These are phyloP conservation scores for Schizaphis graminum DNA, from an alignment of 2,888 invertebrate genomes.

Conservation along the genomic window DNA sequence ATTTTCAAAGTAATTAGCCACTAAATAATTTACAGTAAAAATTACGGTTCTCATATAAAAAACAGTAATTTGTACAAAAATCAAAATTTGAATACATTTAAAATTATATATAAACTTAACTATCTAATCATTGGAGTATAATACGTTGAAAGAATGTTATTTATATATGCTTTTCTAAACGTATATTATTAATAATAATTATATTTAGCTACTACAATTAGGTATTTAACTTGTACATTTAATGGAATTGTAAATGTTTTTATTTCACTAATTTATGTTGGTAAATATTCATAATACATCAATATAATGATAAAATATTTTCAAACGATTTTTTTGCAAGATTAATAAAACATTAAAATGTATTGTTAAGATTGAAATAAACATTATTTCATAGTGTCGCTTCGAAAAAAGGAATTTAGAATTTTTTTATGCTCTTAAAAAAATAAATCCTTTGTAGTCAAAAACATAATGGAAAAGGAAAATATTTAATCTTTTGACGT, in stretches of 20 bases:
- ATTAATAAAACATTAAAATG: background rate
- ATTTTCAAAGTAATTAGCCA: no score
- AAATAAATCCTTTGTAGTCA: conserved; percentile 1
- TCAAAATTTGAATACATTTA: no score
- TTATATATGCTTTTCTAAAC: background rate
- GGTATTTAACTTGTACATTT: background rate
- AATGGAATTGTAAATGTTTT: background rate
- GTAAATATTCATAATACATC: background rate
- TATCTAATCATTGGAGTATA: no score
- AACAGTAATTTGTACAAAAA: no score
- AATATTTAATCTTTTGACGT: conserved; percentile 34
- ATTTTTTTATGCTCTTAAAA: background rate
- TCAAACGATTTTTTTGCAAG: background rate
- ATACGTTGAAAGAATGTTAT: background rate
- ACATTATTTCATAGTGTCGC: background rate
- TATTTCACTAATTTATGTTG: background rate
- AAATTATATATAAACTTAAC: no score
- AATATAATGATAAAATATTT: conserved; percentile 1
- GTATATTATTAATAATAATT: background rate
- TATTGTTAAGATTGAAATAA: background rate
- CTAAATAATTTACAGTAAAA: no score
- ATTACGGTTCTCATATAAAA: no score
- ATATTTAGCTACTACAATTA: background rate
- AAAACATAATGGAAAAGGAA: background rate
- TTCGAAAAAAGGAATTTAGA: background rate